phyloP scores from a whole-genome alignment of 1,140 invertebrate species.

The Akabosia matsudoensis region DNA sequence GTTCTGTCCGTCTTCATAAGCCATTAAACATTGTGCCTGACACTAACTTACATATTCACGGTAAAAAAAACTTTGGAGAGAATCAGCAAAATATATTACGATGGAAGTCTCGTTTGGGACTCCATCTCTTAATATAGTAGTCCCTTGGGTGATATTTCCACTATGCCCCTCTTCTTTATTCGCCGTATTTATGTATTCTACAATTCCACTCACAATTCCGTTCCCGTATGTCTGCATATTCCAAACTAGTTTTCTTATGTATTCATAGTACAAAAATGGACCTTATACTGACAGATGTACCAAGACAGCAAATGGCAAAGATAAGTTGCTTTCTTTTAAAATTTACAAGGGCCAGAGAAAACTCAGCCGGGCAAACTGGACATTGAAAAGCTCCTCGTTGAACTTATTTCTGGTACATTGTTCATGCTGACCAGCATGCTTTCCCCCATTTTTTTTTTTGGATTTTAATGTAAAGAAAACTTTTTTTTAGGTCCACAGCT shows the following conservation, averaged over 20 bases:
- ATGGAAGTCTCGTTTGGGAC: constrained; percentile 47
- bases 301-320: too few relatives aligned
- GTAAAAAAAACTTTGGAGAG: constrained; percentile 39
- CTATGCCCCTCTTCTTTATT: background rate
- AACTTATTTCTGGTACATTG: background rate
- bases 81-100: constrained; percentile 45
- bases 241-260: background rate
- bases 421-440: background rate
- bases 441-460: constrained; percentile 16
- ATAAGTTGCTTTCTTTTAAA: background rate
- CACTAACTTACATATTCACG: constrained; percentile 46
- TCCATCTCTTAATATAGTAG: constrained; percentile 48
- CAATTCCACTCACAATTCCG: background rate
- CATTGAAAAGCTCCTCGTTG: constrained; percentile 1
- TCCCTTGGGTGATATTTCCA: constrained; percentile 43
- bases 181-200: constrained; percentile 10
- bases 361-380: background rate
- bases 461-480: constrained; percentile 3
- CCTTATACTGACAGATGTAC: too few relatives aligned
- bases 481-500: background rate
- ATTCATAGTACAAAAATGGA: background rate
- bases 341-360: background rate
- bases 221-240: constrained; percentile 9
- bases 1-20: background rate
- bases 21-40: background rate